Evolutionary conservation across 2,113 vertebrate genomes (phyloP).

Genomic region (Mormoops blainvillei): DNA sequence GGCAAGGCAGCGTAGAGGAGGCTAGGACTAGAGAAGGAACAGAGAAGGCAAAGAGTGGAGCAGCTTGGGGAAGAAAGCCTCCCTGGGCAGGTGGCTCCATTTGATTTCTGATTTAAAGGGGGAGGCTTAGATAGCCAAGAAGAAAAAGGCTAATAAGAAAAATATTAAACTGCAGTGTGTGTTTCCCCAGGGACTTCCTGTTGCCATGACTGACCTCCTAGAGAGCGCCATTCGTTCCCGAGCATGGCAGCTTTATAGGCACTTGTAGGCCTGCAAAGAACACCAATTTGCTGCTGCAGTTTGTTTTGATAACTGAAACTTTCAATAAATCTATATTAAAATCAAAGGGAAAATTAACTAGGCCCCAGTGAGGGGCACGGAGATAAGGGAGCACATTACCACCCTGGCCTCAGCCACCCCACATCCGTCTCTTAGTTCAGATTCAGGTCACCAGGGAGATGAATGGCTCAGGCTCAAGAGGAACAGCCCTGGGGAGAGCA

Average conservation of each 20-base stretch:
- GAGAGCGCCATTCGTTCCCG: constrained; percentile 86
- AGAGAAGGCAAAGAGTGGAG: not conserved
- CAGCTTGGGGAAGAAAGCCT: constrained; percentile 36
- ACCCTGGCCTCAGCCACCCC: constrained; percentile 73
- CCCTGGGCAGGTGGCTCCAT: constrained; percentile 76
- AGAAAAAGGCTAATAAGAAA: constrained; percentile 88
- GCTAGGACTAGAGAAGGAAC: not conserved
- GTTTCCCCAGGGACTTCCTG: constrained; percentile 82
- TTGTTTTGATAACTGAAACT: constrained; percentile 89
- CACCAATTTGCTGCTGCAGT: constrained; percentile 88
- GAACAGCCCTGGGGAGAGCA: constrained; percentile 29
- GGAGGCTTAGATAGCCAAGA: constrained; percentile 84
- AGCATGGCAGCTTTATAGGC: constrained; percentile 88
- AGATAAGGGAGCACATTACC: constrained; percentile 83
- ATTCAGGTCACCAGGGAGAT: constrained; percentile 71
- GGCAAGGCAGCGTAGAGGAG: not conserved
- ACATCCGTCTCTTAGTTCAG: constrained; percentile 71
- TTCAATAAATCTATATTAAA: constrained; percentile 92
- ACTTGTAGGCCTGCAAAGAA: constrained; percentile 86
- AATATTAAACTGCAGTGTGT: constrained; percentile 85
- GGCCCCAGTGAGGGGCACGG: constrained; percentile 78
- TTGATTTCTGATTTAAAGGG: constrained; percentile 82
- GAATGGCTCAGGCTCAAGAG: constrained; percentile 57
- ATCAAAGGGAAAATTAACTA: constrained; percentile 89
- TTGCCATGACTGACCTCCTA: constrained; percentile 86